Conservation (phyloP, 2,888 invertebrate genomes). For the Leptinotarsa rubiginosa region DNA sequence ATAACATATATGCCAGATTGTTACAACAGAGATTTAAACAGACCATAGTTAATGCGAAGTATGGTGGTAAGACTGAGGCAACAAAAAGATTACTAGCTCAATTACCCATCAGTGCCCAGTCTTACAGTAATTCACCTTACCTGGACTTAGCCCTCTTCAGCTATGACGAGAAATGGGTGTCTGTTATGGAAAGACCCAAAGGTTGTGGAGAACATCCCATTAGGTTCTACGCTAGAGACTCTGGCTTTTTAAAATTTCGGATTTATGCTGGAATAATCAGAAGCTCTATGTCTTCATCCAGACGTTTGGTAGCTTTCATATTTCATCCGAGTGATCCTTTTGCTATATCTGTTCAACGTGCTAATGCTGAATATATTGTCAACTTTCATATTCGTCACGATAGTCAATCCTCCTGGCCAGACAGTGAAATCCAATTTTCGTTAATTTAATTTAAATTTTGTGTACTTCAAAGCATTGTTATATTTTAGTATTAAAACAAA, state of each 20-base stretch:
- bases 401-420: constrained; percentile 31
- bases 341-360: constrained; percentile 93
- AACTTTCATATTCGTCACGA: constrained; percentile 87
- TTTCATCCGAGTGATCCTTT: constrained; percentile 97
- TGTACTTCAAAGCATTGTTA: not conserved
- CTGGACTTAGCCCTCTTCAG: constrained; percentile 91
- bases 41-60: constrained; percentile 89
- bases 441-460: constrained; percentile 44
- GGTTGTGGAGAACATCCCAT: constrained; percentile 93
- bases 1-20: constrained; percentile 84
- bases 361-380: constrained; percentile 92
- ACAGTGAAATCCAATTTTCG: constrained; percentile 46
- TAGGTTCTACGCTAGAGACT: constrained; percentile 89
- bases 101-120: constrained; percentile 94
- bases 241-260: constrained; percentile 78
- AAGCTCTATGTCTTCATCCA: constrained; percentile 75
- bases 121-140: constrained; percentile 93
- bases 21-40: constrained; percentile 83
- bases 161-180: constrained; percentile 96
- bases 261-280: constrained; percentile 78
- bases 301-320: constrained; percentile 91
- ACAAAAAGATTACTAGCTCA: constrained; percentile 90
- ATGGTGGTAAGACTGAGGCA: constrained; percentile 90
- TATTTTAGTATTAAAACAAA: too few species aligned
- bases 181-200: constrained; percentile 94